These are phyloP conservation scores for Agapostemon virescens DNA, from an alignment of 2,888 invertebrate genomes.

Conservation along the genomic window DNA sequence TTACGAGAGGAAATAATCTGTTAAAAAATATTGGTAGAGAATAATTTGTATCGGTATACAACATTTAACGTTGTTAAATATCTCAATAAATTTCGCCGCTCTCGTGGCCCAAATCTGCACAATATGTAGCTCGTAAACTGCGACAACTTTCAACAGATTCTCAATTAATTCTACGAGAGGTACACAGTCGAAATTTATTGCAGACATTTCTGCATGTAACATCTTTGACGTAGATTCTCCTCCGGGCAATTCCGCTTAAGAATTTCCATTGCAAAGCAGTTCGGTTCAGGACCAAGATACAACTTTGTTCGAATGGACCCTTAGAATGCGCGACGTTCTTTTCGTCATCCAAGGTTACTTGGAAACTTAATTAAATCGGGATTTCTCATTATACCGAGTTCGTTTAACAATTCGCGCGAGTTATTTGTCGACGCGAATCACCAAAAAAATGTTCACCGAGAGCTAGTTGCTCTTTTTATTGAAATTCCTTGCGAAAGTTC, in stretches of 20 bases:
- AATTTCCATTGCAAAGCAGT: constrained; percentile 37
- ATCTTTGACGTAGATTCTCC: not conserved
- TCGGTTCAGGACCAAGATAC: not conserved
- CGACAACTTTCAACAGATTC: constrained; percentile 1
- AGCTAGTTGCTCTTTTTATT: not conserved
- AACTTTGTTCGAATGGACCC: constrained; percentile 13
- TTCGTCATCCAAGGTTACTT: not conserved
- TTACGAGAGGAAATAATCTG: not conserved
- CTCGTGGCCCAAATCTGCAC: not conserved
- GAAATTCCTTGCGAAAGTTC: not conserved
- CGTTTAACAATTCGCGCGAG: not conserved
- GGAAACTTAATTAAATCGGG: not conserved
- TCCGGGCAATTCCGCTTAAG: not conserved
- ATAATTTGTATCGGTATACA: not conserved
- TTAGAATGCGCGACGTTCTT: constrained; percentile 10
- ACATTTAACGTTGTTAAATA: not conserved
- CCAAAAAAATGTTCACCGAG: not conserved
- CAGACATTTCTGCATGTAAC: constrained; percentile 3
- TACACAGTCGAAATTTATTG: not conserved
- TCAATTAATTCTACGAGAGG: not conserved
- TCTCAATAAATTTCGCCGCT: not conserved
- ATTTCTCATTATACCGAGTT: not conserved
- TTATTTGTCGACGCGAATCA: not conserved
- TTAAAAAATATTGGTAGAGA: not conserved
- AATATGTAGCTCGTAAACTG: not conserved